Conservation (phyloP, 2,888 invertebrate genomes). For the Leptarthrus brevirostris region DNA sequence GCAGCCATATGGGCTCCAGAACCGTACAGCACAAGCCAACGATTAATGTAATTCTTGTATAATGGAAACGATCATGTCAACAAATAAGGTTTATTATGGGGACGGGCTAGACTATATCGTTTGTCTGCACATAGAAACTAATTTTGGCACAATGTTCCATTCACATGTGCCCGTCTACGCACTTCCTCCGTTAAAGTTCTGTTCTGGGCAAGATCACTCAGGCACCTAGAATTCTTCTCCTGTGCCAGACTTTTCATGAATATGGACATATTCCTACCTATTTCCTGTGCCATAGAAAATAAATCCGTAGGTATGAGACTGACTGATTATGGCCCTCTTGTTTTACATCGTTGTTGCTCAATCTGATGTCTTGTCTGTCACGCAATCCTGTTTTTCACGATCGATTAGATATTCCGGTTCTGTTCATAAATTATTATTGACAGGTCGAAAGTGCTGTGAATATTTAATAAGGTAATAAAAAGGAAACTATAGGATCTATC, state of each 20-base stretch:
- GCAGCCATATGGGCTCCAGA: constrained; percentile 29
- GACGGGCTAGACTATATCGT: constrained; percentile 19
- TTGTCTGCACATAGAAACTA: constrained; percentile 36
- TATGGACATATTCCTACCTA: constrained; percentile 16
- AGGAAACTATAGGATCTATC: not conserved
- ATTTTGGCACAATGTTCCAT: constrained; percentile 22
- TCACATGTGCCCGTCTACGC: not conserved
- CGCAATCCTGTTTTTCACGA: not conserved
- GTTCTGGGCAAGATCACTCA: not conserved
- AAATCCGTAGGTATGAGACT: not conserved
- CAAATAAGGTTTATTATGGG: constrained; percentile 43
- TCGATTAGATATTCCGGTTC: no score
- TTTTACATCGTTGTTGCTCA: not conserved
- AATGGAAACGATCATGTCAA: constrained; percentile 46
- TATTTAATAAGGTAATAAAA: constrained; percentile 8
- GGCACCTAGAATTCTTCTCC: not conserved
- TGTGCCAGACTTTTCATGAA: not conserved
- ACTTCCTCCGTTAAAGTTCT: constrained; percentile 3
- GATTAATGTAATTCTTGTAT: constrained; percentile 40
- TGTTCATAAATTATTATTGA: constrained; percentile 39
- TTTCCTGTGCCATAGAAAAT: constrained; percentile 8
- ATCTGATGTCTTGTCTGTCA: not conserved
- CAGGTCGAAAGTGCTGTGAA: constrained; percentile 31
- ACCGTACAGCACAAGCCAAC: constrained; percentile 28
- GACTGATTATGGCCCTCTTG: not conserved